These are phyloP conservation scores for Muscicapa comitata DNA, from an alignment of 2,797 vertebrate species.

Conservation along the genomic window DNA sequence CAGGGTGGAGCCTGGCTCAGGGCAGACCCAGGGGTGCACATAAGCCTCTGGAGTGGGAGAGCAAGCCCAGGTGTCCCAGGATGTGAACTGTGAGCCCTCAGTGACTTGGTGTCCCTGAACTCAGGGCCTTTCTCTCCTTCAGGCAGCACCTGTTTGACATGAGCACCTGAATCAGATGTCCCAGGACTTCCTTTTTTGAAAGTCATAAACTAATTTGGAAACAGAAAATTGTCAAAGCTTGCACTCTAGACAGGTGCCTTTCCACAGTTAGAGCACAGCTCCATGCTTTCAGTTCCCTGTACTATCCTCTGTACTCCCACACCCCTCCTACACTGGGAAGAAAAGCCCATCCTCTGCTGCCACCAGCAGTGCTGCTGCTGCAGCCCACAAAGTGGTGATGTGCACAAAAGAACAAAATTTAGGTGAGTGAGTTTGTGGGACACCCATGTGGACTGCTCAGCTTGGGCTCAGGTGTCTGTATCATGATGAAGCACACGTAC, in stretches of 20 bases:
- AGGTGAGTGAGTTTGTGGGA: neutral
- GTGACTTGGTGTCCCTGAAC: neutral
- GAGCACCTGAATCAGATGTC: neutral
- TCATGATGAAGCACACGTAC: accelerated
- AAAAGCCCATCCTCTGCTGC: neutral
- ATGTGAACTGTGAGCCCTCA: neutral
- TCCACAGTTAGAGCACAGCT: neutral
- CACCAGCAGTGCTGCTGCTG: neutral
- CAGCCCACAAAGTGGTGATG: neutral
- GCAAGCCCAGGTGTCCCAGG: accelerated
- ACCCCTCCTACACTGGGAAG: neutral
- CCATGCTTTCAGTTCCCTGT: neutral
- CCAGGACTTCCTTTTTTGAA: neutral
- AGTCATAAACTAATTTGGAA: neutral
- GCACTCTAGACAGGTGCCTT: neutral
- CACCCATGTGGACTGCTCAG: neutral
- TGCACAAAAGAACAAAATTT: neutral
- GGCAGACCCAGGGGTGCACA: neutral
- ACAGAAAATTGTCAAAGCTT: neutral
- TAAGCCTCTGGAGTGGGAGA: neutral
- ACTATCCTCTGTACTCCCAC: neutral
- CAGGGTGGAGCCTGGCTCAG: neutral
- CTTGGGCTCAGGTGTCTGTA: neutral
- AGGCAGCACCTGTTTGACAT: neutral
- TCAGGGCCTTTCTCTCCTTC: neutral